Percentiles rank a stretch among this genome's conserved stretches.
Conservation (phyloP, 2,113 vertebrate species). For the Toxotes chatareus region DNA sequence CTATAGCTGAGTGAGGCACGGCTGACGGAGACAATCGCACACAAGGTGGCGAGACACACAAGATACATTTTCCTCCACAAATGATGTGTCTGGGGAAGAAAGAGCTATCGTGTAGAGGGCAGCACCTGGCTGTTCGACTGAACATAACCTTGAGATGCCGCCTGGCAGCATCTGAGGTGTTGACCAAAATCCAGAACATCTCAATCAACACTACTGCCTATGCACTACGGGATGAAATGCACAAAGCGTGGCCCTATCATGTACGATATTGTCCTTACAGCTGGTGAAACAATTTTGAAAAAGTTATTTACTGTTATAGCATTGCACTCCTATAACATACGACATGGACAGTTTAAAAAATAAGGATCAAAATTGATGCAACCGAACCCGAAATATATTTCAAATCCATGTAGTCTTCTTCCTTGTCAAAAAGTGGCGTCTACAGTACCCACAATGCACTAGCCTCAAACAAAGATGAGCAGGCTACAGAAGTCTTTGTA, state of each 20-base stretch:
- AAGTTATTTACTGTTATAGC: background rate
- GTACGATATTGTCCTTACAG: background rate
- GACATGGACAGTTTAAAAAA: background rate
- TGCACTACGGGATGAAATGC: background rate
- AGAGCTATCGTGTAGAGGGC: conserved; percentile 14
- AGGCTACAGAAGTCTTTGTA: no score
- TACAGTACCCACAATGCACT: no score
- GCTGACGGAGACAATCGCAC: conserved; percentile 28
- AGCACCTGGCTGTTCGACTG: conserved; percentile 22
- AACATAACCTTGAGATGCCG: conserved; percentile 39
- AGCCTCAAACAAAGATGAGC: no score
- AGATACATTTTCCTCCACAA: background rate
- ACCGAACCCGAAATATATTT: background rate
- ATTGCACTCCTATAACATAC: background rate
- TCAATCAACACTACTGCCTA: conserved; percentile 7
- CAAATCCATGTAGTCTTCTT: background rate
- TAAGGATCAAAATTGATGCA: background rate
- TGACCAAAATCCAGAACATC: conserved; percentile 12
- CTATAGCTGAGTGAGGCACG: conserved; percentile 13
- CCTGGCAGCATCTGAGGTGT: background rate
- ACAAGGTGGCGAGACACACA: conserved; percentile 24
- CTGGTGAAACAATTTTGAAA: background rate
- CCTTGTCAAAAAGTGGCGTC: background rate
- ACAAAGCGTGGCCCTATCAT: background rate
- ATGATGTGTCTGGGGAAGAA: conserved; percentile 21